These are phyloP conservation scores for Papilio machaon DNA, from an alignment of 1,140 invertebrate species.

Conservation along the genomic window DNA sequence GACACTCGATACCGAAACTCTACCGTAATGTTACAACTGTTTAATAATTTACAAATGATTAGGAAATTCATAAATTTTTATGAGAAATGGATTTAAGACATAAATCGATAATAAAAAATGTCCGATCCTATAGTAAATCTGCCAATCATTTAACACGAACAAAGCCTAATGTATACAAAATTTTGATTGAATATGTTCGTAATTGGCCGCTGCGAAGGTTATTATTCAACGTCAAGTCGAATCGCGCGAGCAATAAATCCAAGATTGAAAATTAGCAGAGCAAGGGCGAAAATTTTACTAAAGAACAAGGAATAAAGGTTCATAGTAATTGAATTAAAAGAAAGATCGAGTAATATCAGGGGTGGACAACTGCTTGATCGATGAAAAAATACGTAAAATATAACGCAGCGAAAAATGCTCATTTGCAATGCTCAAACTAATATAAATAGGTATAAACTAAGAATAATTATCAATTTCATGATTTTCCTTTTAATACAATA, in stretches of 20 bases:
- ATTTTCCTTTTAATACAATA: too few relatives aligned
- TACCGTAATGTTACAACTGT: too few relatives aligned
- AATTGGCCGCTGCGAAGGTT: constrained; percentile 51
- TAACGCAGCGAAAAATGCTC: too few relatives aligned
- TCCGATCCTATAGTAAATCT: constrained; percentile 47
- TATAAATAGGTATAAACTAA: too few relatives aligned
- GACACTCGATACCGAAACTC: too few relatives aligned
- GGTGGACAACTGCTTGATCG: too few relatives aligned
- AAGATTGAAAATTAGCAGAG: constrained; percentile 10
- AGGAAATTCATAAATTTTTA: too few relatives aligned
- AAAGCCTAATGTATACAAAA: constrained; percentile 68
- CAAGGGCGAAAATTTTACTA: neutral
- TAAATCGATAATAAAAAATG: neutral
- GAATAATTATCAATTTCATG: too few relatives aligned
- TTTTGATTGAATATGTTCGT: constrained; percentile 69
- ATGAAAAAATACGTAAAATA: too few relatives aligned
- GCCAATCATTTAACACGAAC: constrained; percentile 58
- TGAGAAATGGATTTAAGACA: too few relatives aligned
- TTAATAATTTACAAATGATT: too few relatives aligned
- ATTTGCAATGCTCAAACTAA: too few relatives aligned
- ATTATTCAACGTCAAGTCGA: constrained; percentile 49
- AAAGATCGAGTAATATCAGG: neutral
- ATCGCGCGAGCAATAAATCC: constrained; percentile 25
- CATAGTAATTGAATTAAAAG: neutral
- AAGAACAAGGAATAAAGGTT: neutral